Conservation (phyloP, 2,113 vertebrate genomes). For the Prolemur simus region DNA sequence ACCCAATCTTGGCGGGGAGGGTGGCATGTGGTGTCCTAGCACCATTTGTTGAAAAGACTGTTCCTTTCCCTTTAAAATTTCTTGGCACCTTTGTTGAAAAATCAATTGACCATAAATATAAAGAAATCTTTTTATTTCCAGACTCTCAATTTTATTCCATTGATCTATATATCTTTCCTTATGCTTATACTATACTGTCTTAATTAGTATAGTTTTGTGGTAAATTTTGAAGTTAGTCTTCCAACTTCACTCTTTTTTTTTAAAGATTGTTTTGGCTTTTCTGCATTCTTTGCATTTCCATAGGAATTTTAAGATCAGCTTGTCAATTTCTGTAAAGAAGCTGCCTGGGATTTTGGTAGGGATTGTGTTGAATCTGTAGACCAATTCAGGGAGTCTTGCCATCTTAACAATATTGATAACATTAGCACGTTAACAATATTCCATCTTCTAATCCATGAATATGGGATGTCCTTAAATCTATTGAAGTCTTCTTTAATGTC, state of each 20-base stretch:
- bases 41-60: not conserved
- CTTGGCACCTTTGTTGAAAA: not conserved
- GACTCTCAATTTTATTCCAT: not conserved
- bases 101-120: not conserved
- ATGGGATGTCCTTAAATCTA: not conserved
- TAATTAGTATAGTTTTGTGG: not conserved
- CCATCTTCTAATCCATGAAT: not conserved
- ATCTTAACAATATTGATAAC: not conserved
- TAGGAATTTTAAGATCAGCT: not conserved
- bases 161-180: not conserved
- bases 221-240: not conserved
- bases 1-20: not conserved
- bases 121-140: not conserved
- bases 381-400: not conserved
- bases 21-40: not conserved
- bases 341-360: not conserved
- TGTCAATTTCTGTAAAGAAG: not conserved
- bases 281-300: not conserved
- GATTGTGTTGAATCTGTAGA: not conserved
- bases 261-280: not conserved
- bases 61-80: not conserved
- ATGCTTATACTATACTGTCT: not conserved
- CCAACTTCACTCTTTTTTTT: not conserved
- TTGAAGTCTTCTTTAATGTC: not conserved
- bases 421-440: not conserved